A percentile compares a stretch with the other conserved stretches of the same genome.
Evolutionary conservation across 2,113 vertebrate genomes (phyloP).

Genomic region (Beaufortia kweichowensis): DNA sequence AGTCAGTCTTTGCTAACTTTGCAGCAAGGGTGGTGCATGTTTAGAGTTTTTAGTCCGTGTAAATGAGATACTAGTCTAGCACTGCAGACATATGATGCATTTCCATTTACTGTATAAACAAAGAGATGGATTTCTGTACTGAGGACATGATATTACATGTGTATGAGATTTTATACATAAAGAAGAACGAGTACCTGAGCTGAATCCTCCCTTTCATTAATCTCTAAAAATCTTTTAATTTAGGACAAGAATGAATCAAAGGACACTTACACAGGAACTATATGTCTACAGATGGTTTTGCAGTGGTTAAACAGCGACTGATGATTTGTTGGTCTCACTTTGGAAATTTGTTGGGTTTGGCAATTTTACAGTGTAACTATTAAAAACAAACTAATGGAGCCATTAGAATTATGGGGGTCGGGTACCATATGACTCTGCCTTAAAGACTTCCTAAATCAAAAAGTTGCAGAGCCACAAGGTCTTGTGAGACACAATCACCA

Average conservation of each 20-base stretch:
- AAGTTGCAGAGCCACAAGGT: slow-evolving; percentile 21
- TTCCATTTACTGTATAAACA: not conserved
- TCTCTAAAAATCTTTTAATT: not conserved
- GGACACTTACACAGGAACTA: not conserved
- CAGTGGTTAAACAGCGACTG: not conserved
- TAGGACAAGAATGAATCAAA: not conserved
- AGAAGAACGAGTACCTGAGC: not conserved
- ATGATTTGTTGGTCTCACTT: slow-evolving; percentile 10
- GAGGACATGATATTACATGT: not conserved
- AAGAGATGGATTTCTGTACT: no score
- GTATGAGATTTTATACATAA: not conserved
- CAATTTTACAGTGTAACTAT: not conserved
- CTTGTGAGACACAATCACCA: slow-evolving; percentile 29
- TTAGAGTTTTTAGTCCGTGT: not conserved
- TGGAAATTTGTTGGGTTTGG: slow-evolving; percentile 14
- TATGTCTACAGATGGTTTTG: slow-evolving; percentile 12
- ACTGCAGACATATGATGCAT: not conserved
- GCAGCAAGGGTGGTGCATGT: not conserved
- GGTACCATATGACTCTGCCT: not conserved
- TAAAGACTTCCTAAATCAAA: slow-evolving; percentile 31
- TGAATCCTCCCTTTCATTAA: not conserved
- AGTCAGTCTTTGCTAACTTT: not conserved
- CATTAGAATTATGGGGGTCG: not conserved
- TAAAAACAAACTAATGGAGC: slow-evolving; percentile 5
- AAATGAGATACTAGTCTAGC: slow-evolving; percentile 11